Conservation (phyloP, 2,888 invertebrate species). For the Campoplex nolae region DNA sequence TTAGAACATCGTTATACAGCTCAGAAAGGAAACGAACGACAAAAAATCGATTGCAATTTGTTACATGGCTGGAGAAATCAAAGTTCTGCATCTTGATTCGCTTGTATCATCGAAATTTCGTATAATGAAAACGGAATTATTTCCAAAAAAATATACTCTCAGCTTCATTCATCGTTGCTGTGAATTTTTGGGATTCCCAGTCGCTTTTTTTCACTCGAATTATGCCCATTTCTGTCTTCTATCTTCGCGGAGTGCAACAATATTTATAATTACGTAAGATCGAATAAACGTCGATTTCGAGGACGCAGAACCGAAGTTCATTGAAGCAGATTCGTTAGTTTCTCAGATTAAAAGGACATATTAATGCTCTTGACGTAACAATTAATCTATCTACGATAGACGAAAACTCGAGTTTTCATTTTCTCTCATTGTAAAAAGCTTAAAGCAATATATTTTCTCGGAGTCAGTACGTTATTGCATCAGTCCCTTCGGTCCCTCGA, state of each 20-base stretch:
- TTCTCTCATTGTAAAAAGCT: slow-evolving; percentile 55
- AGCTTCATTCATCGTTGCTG: background rate
- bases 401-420: slow-evolving; percentile 40
- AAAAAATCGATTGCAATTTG: background rate
- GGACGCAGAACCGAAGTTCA: slow-evolving; percentile 56
- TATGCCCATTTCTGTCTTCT: slow-evolving; percentile 6
- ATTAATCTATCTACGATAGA: slow-evolving; percentile 48
- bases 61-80: background rate
- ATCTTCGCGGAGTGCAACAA: slow-evolving; percentile 49
- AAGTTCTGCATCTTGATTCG: background rate
- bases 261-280: slow-evolving; percentile 46
- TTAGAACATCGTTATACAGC: background rate
- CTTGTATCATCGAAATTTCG: background rate
- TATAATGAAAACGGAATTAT: background rate
- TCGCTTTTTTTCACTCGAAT: background rate
- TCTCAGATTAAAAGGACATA: slow-evolving; percentile 52
- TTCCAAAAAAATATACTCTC: too few species aligned
- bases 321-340: slow-evolving; percentile 53
- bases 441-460: slow-evolving; percentile 59
- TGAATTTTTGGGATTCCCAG: background rate
- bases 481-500: slow-evolving; percentile 69
- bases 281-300: slow-evolving; percentile 34
- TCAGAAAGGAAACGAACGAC: background rate
- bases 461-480: slow-evolving; percentile 68
- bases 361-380: slow-evolving; percentile 34